Conservation (phyloP, 2,797 vertebrate species). For the Sebastes kiyomatsui region DNA sequence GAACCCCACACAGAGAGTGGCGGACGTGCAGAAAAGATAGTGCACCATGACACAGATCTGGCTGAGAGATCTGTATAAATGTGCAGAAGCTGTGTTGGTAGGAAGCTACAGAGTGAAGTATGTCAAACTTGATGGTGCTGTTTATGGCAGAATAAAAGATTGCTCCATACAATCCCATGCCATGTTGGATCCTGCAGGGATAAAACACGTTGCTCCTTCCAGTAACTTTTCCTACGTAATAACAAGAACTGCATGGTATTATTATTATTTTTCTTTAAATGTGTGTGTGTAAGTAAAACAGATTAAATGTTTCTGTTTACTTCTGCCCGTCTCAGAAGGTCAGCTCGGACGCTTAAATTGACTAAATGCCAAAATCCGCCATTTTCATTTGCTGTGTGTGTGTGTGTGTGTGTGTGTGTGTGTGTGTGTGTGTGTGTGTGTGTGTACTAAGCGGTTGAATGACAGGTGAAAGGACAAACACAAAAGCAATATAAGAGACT, state of each 20-base stretch:
- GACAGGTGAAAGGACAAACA: neutral
- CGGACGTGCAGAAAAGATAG: constrained; percentile 46
- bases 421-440: neutral
- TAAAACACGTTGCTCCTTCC: neutral
- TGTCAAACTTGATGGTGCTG: neutral
- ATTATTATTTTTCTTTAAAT: too few relatives aligned
- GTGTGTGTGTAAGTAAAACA: neutral
- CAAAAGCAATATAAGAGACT: neutral
- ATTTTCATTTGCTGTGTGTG: constrained; percentile 24
- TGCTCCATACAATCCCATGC: neutral
- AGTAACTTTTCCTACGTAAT: neutral
- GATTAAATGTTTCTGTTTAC: neutral
- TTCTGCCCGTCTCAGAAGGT: constrained; percentile 51
- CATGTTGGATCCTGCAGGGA: neutral
- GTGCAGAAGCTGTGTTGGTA: neutral
- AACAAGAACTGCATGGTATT: neutral
- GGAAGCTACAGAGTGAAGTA: neutral
- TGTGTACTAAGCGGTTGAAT: neutral
- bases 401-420: neutral
- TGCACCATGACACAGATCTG: constrained; percentile 20
- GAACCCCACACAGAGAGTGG: constrained; percentile 6
- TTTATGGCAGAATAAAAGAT: neutral
- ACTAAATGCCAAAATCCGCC: constrained; percentile 57
- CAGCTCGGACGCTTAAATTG: constrained; percentile 51
- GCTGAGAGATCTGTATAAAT: neutral